Evolutionary conservation across 2,797 vertebrate genomes (phyloP), one percentile per base, ranked within the genome.

Genomic region (Simalia tracyae): DNA sequence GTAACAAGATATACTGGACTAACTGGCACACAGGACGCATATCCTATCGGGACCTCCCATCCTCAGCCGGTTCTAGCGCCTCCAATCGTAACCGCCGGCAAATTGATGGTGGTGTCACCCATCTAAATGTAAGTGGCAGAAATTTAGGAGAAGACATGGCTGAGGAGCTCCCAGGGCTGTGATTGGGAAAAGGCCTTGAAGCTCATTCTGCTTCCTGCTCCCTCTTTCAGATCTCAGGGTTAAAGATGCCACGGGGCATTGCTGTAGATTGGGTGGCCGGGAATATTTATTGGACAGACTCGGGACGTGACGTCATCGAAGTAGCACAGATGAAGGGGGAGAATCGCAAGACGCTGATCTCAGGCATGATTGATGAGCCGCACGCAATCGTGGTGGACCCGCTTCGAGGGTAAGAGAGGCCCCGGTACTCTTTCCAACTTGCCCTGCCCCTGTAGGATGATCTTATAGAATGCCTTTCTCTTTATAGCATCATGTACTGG

Each of bases 271-370:
- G 99, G 99, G 99, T 99, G 63, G 99, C 99, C 0, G 98, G 98
- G 60, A 99, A 99, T 94, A 97, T 99, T 95, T 99, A 99, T 97
- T 99, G 99, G 99, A 99, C 99, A 0, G 99, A 99, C 96, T 99
- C 99, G 0, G 99, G 99, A 42, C 97, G 98, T 3, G 99, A 99
- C 0, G 99, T 99, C 94, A 99, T 99, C 0, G 99, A 99, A 93
- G 99, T 99, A 96, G 98, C 99, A 0, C 99, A 99, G 94, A 97
- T 99, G 96, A 98, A 98, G 76, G 99, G 98, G 11, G 98, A 97
- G 93, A 98, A 99, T 93, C 98, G 98, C 93, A 99, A 99, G 97
- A 99, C 99, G 0, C 98, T 99, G 72, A 99, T 99, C 96, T 99
- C 99, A 0, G 99, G 99, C 95, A 99, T 99, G 99, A 99, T 99